Conservation (phyloP, 2,113 vertebrate genomes). For the Tiliqua scincoides region DNA sequence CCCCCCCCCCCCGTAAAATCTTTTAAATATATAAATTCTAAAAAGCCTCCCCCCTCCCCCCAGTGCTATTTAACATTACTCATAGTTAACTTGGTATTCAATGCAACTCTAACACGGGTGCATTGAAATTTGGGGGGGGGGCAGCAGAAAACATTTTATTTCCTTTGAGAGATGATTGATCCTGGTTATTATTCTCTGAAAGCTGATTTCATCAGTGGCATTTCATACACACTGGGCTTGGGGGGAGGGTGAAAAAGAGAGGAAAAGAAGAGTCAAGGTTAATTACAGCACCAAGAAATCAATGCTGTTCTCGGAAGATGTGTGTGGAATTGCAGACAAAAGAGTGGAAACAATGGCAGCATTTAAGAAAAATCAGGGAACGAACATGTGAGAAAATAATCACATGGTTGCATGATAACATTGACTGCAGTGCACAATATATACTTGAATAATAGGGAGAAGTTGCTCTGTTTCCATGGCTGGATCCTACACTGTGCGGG, state of each 20-base stretch:
- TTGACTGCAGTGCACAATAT: neutral
- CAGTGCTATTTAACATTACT: neutral
- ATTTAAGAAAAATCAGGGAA: neutral
- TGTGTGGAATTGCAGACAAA: neutral
- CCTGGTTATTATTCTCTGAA: neutral
- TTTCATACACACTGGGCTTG: neutral
- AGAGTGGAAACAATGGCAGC: neutral
- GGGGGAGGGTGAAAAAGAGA: neutral
- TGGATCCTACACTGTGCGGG: too few relatives aligned
- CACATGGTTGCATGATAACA: neutral
- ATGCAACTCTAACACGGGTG: neutral
- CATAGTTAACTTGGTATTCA: neutral
- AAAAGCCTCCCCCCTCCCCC: neutral
- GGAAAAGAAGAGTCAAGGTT: neutral
- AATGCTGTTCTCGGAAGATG: neutral
- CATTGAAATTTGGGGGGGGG: neutral
- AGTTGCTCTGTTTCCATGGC: too few relatives aligned
- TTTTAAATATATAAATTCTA: neutral
- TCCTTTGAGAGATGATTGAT: neutral
- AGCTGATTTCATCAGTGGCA: neutral
- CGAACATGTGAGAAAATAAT: neutral
- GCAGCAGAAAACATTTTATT: neutral
- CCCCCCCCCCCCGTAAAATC: too few relatives aligned
- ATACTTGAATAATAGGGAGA: too few relatives aligned
- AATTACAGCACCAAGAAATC: neutral